Evolutionary conservation across 1,140 invertebrate species (phyloP), one percentile per base, ranked within the genome.

Genomic region (Lepidurus arcticus): DNA sequence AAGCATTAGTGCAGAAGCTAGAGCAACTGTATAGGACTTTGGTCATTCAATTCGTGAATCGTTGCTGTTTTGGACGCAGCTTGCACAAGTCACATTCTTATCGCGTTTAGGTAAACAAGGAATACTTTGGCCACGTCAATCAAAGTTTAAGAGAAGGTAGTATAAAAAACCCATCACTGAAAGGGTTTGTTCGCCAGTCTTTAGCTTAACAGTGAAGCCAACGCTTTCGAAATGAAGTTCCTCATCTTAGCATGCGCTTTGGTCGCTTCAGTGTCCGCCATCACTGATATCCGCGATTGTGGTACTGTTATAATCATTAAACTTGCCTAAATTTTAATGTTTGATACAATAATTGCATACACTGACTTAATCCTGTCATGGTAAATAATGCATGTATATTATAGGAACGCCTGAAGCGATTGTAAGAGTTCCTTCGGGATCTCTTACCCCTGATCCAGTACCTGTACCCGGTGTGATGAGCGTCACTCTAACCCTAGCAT

Each of bases 141-240:
- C 34, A n/a, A 9, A 7, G 16, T 65, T 7, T 47, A 21, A 21
- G 21, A 7, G 21, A 13, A 7, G 16, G 0, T 10, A 65, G 53
- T 13, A 21, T 65, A 65, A n/a, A 65, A 65, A 65, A 4, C 16
- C 6, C 53, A n/a, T 4, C 53, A n/a, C 8, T 65, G 6, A 21
- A 65, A 34, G 53, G 9, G 16, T 65, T 34, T n/a, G 0, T 65
- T 65, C 53, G 53, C 21, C n/a, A 65, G 53, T 65, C 6, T 65
- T 65, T 16, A 21, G 21, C 53, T 65, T n/a, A 65, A 16, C 16
- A 65, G 16, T 65, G 16, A 9, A 65, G 21, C 53, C 10, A 21
- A 34, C 34, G 34, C 34, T 3, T 34, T 34, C 34, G 45, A 76
- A 76, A 76, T 76, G 75, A 76, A 76, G 44, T 76, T 76, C 75